Percentiles rank a stretch among this genome's conserved stretches.
phyloP scores from a whole-genome alignment of 2,113 vertebrate species.

The Albula glossodonta region DNA sequence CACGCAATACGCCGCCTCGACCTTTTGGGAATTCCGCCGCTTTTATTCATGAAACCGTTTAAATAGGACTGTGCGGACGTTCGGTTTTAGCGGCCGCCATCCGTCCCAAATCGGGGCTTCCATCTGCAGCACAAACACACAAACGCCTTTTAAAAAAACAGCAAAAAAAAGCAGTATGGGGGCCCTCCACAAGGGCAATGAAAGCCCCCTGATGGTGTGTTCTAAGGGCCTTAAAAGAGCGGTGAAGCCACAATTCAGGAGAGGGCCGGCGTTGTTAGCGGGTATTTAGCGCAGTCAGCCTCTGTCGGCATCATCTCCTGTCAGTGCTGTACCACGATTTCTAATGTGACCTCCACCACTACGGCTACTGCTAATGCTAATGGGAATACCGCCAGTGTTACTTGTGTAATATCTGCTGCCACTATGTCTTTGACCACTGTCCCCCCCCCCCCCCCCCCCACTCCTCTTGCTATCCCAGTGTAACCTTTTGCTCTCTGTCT shows the following conservation, averaged over 20 bases:
- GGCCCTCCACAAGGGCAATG: not conserved
- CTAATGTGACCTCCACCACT: not conserved
- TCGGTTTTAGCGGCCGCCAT: not conserved
- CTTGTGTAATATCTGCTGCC: slow-evolving; percentile 4
- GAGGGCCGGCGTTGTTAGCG: not conserved
- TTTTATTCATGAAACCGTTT: not conserved
- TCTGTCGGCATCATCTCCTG: not conserved
- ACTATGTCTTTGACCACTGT: slow-evolving; percentile 28
- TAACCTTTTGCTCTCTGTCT: slow-evolving; percentile 80
- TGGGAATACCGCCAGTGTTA: not conserved
- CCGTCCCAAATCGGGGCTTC: not conserved
- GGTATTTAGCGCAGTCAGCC: slow-evolving; percentile 6
- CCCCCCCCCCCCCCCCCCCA: slow-evolving; percentile 46
- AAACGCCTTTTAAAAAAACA: not conserved
- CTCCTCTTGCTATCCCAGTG: slow-evolving; percentile 54
- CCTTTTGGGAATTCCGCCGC: slow-evolving; percentile 59
- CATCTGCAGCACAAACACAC: not conserved
- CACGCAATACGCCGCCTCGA: slow-evolving; percentile 67
- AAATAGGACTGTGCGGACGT: not conserved
- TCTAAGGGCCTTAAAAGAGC: not conserved
- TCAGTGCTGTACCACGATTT: not conserved
- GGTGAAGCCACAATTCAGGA: not conserved
- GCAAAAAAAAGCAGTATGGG: not conserved
- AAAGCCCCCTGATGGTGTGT: not conserved
- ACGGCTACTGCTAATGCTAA: not conserved